Evolutionary conservation across 2,888 invertebrate genomes (phyloP), one percentile per base, ranked within the genome.

Genomic region (Pterobdella sp.): DNA sequence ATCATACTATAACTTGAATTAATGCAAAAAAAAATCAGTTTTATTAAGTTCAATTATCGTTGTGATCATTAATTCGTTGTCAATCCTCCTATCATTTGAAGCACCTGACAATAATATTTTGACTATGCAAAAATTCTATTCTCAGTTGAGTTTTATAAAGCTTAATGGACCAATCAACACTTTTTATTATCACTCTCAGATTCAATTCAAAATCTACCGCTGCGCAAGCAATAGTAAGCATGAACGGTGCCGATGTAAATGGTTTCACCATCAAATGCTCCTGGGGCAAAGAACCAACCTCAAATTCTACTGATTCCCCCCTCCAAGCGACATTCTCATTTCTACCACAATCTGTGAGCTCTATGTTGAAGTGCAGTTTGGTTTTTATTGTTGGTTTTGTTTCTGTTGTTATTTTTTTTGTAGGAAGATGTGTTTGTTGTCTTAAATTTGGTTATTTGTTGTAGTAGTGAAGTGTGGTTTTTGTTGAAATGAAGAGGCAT

Each of bases 181-280:
- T 0, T 3, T 36, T 29, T 18, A 26, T 2, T 3, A 49, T 42
- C n/a, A 14, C 35, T 32, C n/a, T 22, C 77, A 94, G 95, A 85
- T 98, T 96, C 87, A 90, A 91, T 76, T 91, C 92, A 81, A 98
- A 98, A 86, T 96, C 97, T 85, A 90, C 93, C 67, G 98, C 98
- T 70, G 93, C 95, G 77, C 93, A 93, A 84, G 97, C 97, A 78
- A 98, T 98, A 81, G 94, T 96, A 86, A 90, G 91, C 73, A 90
- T 94, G 84, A 94, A 97, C 86, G 95, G 94, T 82, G 92, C 93
- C 79, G 95, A 96, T 85, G 91, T 98, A 80, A 92, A 91, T 82
- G 96, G 96, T 75, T 92, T 94, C 83, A 89, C 90, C 79, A 94
- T 97, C 71, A 96, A 97, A 87, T 97, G 97, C 86, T 96, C 96